Conservation (phyloP, 2,113 vertebrate species). For the Pangasianodon gigas region DNA sequence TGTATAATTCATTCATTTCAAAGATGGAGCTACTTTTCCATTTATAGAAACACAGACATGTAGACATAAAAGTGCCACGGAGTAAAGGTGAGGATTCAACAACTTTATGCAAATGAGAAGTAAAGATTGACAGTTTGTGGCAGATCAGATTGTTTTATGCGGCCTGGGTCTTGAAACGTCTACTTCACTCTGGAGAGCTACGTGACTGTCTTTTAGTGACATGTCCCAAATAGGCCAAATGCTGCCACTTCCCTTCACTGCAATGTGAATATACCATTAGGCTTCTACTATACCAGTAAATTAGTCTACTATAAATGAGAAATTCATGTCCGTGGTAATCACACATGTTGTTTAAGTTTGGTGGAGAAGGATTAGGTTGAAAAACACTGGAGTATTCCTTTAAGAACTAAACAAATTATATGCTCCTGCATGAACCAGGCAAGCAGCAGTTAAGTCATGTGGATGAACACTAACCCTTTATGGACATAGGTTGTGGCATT, state of each 20-base stretch:
- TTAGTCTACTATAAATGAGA: not conserved
- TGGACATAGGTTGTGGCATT: constrained; percentile 98
- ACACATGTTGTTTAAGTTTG: not conserved
- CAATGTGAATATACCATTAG: not conserved
- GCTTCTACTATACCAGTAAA: not conserved
- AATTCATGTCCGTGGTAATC: not conserved
- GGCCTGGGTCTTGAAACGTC: not conserved
- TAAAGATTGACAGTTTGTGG: not conserved
- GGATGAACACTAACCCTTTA: constrained; percentile 86
- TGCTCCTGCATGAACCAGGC: not conserved
- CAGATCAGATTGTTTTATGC: not conserved
- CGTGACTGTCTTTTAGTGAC: not conserved
- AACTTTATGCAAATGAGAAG: not conserved
- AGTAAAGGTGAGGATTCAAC: no score
- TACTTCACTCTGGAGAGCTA: not conserved
- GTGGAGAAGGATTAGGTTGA: no score
- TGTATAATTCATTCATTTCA: not conserved
- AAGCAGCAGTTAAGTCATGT: not conserved
- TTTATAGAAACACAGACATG: not conserved
- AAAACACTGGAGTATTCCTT: not conserved
- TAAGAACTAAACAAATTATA: not conserved
- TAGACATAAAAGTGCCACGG: not conserved
- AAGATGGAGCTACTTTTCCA: not conserved
- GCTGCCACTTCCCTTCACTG: not conserved
- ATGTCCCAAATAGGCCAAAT: not conserved